Percentiles rank a stretch among this genome's conserved stretches.
These are phyloP conservation scores for Actinopyga echinites DNA, from an alignment of 53 echinoderm and acorn worm species.

Conservation along the genomic window DNA sequence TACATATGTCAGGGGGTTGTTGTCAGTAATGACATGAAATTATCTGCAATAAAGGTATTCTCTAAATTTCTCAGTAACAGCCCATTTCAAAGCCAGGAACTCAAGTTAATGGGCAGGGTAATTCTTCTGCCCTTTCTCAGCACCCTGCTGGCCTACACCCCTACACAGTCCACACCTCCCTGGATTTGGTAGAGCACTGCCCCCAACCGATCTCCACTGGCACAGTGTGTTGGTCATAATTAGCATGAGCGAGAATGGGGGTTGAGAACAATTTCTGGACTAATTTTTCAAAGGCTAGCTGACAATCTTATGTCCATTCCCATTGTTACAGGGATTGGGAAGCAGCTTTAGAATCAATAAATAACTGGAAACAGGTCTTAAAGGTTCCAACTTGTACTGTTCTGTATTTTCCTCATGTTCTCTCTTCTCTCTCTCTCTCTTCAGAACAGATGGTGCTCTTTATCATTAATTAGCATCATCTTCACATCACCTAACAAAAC, in stretches of 20 bases:
- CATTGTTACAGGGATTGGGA: too few relatives aligned
- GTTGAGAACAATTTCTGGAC: not conserved
- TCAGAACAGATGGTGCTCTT: too few relatives aligned
- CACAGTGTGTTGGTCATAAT: constrained; percentile 34
- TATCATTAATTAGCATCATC: too few relatives aligned
- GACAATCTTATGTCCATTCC: too few relatives aligned
- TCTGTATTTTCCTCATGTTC: too few relatives aligned
- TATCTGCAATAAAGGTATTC: constrained; percentile 25
- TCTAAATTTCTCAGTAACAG: constrained; percentile 33
- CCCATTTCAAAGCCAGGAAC: constrained; percentile 37
- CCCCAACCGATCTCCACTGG: constrained; percentile 32
- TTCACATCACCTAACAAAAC: too few relatives aligned
- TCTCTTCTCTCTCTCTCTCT: too few relatives aligned
- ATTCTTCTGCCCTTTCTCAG: constrained; percentile 29
- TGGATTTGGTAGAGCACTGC: constrained; percentile 27
- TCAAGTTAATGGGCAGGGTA: constrained; percentile 33
- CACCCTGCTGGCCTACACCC: constrained; percentile 34
- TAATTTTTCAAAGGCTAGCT: too few relatives aligned
- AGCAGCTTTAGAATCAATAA: too few relatives aligned
- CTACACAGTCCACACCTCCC: constrained; percentile 2
- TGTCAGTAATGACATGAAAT: constrained; percentile 18
- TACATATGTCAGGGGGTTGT: constrained; percentile 28
- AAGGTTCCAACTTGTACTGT: too few relatives aligned
- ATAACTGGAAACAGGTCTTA: too few relatives aligned
- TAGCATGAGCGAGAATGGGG: constrained; percentile 38